Conservation (phyloP, 2,113 vertebrate genomes). For the Salminus brasiliensis region DNA sequence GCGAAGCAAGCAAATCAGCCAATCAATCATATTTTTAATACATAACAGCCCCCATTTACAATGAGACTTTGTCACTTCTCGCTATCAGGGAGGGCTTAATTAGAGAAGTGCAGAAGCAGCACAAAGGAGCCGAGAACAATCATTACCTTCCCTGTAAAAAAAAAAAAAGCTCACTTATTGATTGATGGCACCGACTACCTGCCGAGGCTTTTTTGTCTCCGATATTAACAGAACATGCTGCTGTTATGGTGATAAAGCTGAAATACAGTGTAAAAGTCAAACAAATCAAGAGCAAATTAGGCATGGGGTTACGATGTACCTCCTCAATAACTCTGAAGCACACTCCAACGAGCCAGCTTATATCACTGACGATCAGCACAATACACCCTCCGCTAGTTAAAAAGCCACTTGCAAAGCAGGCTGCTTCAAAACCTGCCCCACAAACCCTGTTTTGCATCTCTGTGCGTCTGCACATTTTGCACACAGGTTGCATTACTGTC, state of each 20-base stretch:
- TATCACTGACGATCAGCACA: slow-evolving; percentile 11
- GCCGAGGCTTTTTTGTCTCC: slow-evolving; percentile 2
- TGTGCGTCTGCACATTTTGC: slow-evolving; percentile 61
- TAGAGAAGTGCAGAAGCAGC: slow-evolving; percentile 46
- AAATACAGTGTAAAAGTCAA: not conserved
- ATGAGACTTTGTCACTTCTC: slow-evolving; percentile 6
- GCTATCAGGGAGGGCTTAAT: slow-evolving; percentile 28
- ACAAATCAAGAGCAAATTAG: not conserved
- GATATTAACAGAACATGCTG: slow-evolving; percentile 25
- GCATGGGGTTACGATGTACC: not conserved
- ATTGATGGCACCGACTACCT: slow-evolving; percentile 42
- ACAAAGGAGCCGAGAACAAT: slow-evolving; percentile 27
- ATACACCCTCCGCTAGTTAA: not conserved
- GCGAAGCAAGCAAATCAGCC: slow-evolving; percentile 40
- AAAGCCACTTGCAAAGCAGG: slow-evolving; percentile 3
- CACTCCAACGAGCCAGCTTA: not conserved
- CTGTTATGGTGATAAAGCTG: not conserved
- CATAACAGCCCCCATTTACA: slow-evolving; percentile 40
- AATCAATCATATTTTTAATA: slow-evolving; percentile 54
- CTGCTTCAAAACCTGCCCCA: slow-evolving; percentile 10
- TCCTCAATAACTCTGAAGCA: not conserved
- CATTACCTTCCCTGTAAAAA: slow-evolving; percentile 32
- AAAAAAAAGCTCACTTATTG: slow-evolving; percentile 19
- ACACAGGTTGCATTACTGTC: slow-evolving; percentile 72
- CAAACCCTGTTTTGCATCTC: slow-evolving; percentile 65